These are phyloP conservation scores for Napeogenes inachia DNA, from an alignment of 2,888 invertebrate genomes.

Conservation along the genomic window DNA sequence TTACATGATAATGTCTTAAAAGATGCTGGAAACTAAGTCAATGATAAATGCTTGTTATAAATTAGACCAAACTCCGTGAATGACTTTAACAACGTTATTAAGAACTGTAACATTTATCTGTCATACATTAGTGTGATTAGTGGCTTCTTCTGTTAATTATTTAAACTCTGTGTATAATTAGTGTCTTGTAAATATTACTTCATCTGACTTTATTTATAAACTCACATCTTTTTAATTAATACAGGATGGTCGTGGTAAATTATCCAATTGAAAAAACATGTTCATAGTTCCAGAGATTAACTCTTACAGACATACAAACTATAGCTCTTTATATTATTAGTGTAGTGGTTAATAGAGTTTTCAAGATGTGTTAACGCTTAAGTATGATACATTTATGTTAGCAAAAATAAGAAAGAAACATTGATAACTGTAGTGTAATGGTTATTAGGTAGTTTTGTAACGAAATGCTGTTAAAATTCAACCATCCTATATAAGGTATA, in stretches of 20 bases:
- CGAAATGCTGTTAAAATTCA: constrained; percentile 10
- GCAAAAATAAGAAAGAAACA: not conserved
- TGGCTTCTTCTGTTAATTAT: constrained; percentile 20
- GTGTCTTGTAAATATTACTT: not conserved
- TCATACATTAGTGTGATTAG: constrained; percentile 28
- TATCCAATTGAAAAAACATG: too few species aligned
- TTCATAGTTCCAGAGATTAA: too few species aligned
- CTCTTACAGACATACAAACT: too few species aligned
- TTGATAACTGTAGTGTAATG: not conserved
- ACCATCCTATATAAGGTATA: constrained; percentile 16
- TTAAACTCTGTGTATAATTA: constrained; percentile 1
- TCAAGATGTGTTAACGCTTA: not conserved
- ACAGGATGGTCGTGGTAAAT: too few species aligned
- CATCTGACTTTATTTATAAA: not conserved
- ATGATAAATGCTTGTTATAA: constrained; percentile 31
- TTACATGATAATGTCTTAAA: constrained; percentile 15
- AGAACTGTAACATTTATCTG: constrained; percentile 25
- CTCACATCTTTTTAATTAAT: too few species aligned
- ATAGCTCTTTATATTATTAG: too few species aligned
- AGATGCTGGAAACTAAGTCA: constrained; percentile 24
- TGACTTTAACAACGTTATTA: constrained; percentile 33
- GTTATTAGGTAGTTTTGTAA: constrained; percentile 8
- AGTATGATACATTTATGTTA: not conserved
- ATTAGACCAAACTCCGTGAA: constrained; percentile 29
- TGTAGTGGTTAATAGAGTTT: too few species aligned